These are phyloP conservation scores for Pasiphila rectangulata DNA, from an alignment of 2,888 invertebrate species.

Conservation along the genomic window DNA sequence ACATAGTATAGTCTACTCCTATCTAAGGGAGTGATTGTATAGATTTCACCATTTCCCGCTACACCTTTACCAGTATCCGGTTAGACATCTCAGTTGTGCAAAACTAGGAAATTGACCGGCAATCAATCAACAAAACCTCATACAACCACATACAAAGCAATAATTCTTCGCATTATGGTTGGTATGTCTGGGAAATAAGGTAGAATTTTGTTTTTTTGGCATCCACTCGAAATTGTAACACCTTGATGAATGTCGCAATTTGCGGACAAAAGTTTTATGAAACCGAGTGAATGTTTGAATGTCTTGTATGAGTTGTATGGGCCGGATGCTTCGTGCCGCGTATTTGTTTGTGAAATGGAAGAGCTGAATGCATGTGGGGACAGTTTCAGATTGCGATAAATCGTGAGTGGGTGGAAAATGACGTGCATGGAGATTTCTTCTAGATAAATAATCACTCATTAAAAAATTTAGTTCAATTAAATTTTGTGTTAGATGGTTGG, in stretches of 20 bases:
- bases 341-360: constrained; percentile 55
- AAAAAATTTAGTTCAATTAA: too few relatives aligned
- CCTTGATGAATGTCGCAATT: constrained; percentile 38
- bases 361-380: constrained; percentile 66
- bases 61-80: constrained; percentile 37
- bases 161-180: not conserved
- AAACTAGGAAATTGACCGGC: constrained; percentile 44
- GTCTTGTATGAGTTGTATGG: constrained; percentile 48
- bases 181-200: not conserved
- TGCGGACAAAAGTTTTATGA: constrained; percentile 40
- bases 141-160: constrained; percentile 4
- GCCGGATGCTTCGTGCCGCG: constrained; percentile 68
- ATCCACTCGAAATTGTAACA: constrained; percentile 29
- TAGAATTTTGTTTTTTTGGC: not conserved
- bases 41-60: constrained; percentile 1
- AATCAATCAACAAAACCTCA: not conserved
- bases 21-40: not conserved
- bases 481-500: too few relatives aligned
- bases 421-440: constrained; percentile 37
- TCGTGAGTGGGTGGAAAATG: constrained; percentile 64
- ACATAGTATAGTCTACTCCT: too few relatives aligned
- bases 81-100: constrained; percentile 48
- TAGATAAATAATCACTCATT: not conserved
- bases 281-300: constrained; percentile 41
- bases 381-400: constrained; percentile 75